Evolutionary conservation across 1,140 invertebrate genomes (phyloP), one percentile per base, ranked within the genome.

Genomic region (Zelostemma sp.): DNA sequence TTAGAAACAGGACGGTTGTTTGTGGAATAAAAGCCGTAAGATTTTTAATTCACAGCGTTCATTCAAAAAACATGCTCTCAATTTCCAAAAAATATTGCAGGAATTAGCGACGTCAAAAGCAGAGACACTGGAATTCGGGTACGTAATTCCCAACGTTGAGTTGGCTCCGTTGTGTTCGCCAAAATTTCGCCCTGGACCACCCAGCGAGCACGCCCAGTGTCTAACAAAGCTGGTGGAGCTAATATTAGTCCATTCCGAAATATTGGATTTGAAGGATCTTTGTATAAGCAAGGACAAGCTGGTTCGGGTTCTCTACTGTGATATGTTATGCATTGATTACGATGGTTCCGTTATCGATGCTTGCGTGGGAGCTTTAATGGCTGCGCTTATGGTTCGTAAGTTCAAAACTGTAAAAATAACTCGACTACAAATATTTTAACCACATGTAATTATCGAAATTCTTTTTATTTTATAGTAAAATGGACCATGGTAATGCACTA

Each of bases 281-380:
- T 94, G 92, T 75, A 90, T 95, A 68, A 83, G 83, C 43, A 88
- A 88, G 69, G 91, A 91, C 74, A 93, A 93, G 85, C 77, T 95
- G 45, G 91, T 88, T 0, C 95, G 94, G 94, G 91, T 91, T 25
- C 75, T 95, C 19, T 92, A 93, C 78, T 92, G 90, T 76, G 93
- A 95, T 85, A 82, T 95, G 61, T 82, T 93, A 1, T 95, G 93
- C 82, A 80, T 95, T 12, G 90, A 95, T 83, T 91, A 92, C 86
- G 93, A 94, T 89, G 94, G 94, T 1, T 91, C 91, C 40, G 75
- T 95, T 41, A 85, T 93, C 41, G 94, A 95, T 87, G 91, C 92
- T 33, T 91, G 91, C 79, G 76, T 93, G 1, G 86, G 92, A 45
- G 89, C 93, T 21, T 76, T 95, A 49, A 86, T 92, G 38, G 88